These are phyloP conservation scores for Eumeta japonica DNA, from an alignment of 1,140 invertebrate species.

Conservation along the genomic window DNA sequence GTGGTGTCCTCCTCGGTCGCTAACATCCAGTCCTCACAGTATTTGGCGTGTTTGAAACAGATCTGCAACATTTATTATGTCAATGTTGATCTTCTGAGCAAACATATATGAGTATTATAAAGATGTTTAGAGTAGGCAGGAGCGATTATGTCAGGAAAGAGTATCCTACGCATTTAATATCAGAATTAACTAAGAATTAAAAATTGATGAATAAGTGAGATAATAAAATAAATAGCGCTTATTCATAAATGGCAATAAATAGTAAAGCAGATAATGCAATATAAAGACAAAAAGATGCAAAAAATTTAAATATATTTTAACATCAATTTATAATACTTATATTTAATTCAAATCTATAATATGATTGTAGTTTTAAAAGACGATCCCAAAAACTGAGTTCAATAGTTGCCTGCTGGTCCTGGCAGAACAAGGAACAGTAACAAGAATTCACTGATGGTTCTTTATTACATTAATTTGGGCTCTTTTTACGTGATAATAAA, in stretches of 20 bases:
- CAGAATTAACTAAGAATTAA: not conserved
- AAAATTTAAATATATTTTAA: not conserved
- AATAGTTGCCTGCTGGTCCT: too few species aligned
- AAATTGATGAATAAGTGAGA: too few species aligned
- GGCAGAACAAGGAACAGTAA: too few species aligned
- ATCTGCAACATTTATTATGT: slow-evolving; percentile 22
- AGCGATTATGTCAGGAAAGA: too few species aligned
- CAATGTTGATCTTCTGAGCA: not conserved
- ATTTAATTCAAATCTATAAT: not conserved
- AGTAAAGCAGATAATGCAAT: not conserved
- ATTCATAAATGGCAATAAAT: not conserved
- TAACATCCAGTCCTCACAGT: slow-evolving; percentile 52
- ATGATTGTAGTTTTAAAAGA: too few species aligned
- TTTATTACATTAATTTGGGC: too few species aligned
- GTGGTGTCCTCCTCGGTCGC: slow-evolving; percentile 39
- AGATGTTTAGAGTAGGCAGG: too few species aligned
- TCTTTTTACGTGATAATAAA: too few species aligned
- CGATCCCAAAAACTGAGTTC: too few species aligned
- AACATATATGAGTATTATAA: not conserved
- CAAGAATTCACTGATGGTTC: too few species aligned
- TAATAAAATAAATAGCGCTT: too few species aligned
- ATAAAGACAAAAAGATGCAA: not conserved
- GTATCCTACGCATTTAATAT: not conserved
- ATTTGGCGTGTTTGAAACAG: slow-evolving; percentile 39
- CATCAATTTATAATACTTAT: not conserved